These are phyloP conservation scores for Blastobasis lacticolella DNA, from an alignment of 2,888 invertebrate genomes.

Conservation along the genomic window DNA sequence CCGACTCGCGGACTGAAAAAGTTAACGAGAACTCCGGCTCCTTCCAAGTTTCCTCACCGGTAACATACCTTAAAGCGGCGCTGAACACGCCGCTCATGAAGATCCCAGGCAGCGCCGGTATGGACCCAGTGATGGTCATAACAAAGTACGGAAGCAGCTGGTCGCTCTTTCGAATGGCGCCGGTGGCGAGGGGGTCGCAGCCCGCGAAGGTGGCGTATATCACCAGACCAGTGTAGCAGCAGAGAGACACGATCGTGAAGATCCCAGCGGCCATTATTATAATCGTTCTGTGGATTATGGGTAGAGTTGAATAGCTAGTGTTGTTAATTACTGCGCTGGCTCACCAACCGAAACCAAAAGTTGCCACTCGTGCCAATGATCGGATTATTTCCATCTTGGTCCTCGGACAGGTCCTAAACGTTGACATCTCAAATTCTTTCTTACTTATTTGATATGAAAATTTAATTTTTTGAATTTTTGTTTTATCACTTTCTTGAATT, in stretches of 20 bases:
- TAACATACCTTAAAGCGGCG: slow-evolving; percentile 83
- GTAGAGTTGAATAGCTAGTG: neutral
- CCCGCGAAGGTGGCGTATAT: slow-evolving; percentile 89
- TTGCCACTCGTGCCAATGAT: no score
- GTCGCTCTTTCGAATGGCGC: slow-evolving; percentile 80
- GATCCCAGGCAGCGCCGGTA: slow-evolving; percentile 87
- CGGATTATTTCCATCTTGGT: no score
- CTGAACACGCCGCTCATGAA: slow-evolving; percentile 92
- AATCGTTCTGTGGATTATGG: slow-evolving; percentile 75
- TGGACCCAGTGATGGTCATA: slow-evolving; percentile 82
- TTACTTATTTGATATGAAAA: no score
- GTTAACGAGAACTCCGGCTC: no score
- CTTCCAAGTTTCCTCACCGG: no score
- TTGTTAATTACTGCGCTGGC: no score
- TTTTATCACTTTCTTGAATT: no score
- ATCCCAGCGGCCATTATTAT: slow-evolving; percentile 86
- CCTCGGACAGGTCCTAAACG: no score
- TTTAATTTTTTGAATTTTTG: no score
- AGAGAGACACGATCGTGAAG: slow-evolving; percentile 81
- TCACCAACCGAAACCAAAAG: no score
- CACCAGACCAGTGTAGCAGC: slow-evolving; percentile 89
- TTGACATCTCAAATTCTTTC: no score
- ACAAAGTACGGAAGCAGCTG: slow-evolving; percentile 88
- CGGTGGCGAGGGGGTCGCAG: slow-evolving; percentile 89
- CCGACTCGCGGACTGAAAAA: no score